Base-by-base conservation (phyloP, 2,113 vertebrate genomes). In the Desmodus rotundus region DNA sequence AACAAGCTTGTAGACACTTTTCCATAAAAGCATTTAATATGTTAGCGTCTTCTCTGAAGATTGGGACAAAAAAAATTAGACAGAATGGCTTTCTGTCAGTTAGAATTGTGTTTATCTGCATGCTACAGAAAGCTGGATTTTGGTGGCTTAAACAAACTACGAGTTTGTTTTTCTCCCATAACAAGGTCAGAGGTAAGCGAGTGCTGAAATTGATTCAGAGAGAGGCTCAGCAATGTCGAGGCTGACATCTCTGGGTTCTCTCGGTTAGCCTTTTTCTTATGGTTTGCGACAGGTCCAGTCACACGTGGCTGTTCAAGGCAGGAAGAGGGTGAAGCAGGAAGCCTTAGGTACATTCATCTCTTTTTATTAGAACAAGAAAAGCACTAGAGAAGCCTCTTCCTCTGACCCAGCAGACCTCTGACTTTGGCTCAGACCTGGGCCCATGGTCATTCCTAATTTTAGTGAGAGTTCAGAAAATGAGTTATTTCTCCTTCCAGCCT, bases 71-170 rank as follows among this genome's bases (percentile, higher is more conserved):
- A 95, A 65, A 94, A 93, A 82, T 68, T 22, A 94, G 72, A 61
- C 0, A 28, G 67, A 52, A 72, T 78, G 76, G 73, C 17, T 22
- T 89, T 61, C 89, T 93, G 87, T 90, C 92, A 84, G 36, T 92
- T 58, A 85, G 54, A 91, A 92, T 77, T 86, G 77, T 54, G 19
- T 72, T 78, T 73, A 94, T 76, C 58, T 68, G 47, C 36, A 36
- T 33, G 43, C 47, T 73, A 24, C 10, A 86, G 72, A 97, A 95
- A 73, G 73, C 24, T 93, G 94, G 94, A 85, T 97, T 97, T 92
- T 31, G 38, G 36, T 54, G 50, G 77, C 76, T 95, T 97, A 94
- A 82, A 56, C 26, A 52, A 84, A 63, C 6, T 15, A 20, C 4
- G n/a, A 63, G 38, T 83, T 74, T 93, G 77, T 65, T 94, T 92